A percentile compares a stretch with the other conserved stretches of the same genome.
Conservation (phyloP, 2,888 invertebrate genomes). For the Himalopsyche japonica region DNA sequence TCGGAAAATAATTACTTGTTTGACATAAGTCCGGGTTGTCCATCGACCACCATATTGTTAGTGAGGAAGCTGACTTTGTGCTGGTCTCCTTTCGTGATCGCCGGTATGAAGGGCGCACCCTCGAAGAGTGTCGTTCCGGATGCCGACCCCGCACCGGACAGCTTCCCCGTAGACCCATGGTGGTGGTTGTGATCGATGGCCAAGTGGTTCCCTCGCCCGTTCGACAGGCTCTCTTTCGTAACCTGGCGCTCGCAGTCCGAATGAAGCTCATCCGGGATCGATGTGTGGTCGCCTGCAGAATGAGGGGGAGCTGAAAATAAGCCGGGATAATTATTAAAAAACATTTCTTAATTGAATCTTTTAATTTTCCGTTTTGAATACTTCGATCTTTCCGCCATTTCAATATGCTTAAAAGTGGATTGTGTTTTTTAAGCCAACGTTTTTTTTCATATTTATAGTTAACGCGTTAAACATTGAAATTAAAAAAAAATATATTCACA, state of each 20-base stretch:
- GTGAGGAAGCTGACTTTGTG: slow-evolving; percentile 24
- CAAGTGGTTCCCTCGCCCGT: background rate
- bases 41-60: slow-evolving; percentile 9
- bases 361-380: too few relatives aligned
- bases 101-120: background rate
- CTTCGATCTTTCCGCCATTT: too few relatives aligned
- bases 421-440: too few relatives aligned
- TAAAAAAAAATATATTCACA: too few relatives aligned
- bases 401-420: too few relatives aligned
- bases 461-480: too few relatives aligned
- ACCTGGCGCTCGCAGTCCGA: background rate
- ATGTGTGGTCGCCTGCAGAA: background rate
- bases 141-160: background rate
- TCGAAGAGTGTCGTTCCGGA: background rate
- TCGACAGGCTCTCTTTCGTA: background rate
- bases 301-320: background rate
- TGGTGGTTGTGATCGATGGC: background rate
- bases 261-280: background rate
- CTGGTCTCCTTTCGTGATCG: background rate
- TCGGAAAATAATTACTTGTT: background rate
- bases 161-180: background rate
- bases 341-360: too few relatives aligned
- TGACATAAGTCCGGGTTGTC: background rate
- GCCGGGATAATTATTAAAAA: too few relatives aligned
- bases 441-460: too few relatives aligned